These are phyloP conservation scores for Heterotilapia buettikoferi DNA, from an alignment of 2,113 vertebrate species.

Conservation along the genomic window DNA sequence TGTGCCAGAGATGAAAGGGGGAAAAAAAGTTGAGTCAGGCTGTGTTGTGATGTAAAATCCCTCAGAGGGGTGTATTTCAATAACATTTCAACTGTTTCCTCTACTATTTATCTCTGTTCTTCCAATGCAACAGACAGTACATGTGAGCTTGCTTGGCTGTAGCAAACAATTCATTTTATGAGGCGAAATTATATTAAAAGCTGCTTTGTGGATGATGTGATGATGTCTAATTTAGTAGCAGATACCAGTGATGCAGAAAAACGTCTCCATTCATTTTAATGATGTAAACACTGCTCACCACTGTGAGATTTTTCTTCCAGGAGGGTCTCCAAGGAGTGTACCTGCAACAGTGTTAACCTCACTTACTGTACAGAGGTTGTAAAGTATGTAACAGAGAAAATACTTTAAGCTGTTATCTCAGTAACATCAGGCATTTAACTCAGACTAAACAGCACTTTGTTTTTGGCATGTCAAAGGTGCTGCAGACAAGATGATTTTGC, in stretches of 20 bases:
- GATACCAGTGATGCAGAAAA: background rate
- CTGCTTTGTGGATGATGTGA: background rate
- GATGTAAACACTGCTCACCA: background rate
- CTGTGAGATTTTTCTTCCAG: background rate
- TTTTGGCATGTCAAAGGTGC: background rate
- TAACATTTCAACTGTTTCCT: background rate
- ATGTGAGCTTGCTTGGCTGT: background rate
- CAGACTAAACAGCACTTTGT: background rate
- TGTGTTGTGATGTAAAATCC: background rate
- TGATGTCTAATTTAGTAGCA: background rate
- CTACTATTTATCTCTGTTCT: background rate
- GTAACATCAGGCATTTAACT: background rate
- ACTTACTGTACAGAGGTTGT: background rate
- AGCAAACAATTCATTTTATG: background rate
- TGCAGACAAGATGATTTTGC: background rate
- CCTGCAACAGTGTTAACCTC: background rate
- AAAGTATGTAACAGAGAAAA: background rate
- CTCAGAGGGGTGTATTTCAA: background rate
- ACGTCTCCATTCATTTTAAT: background rate
- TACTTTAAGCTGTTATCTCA: background rate
- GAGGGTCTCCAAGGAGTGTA: background rate
- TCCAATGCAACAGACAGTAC: background rate
- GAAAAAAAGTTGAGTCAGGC: background rate
- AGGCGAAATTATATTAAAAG: background rate
- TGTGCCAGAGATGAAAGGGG: background rate